Evolutionary conservation across 2,888 invertebrate species (phyloP).

Genomic region (Sminthurinus aureus): DNA sequence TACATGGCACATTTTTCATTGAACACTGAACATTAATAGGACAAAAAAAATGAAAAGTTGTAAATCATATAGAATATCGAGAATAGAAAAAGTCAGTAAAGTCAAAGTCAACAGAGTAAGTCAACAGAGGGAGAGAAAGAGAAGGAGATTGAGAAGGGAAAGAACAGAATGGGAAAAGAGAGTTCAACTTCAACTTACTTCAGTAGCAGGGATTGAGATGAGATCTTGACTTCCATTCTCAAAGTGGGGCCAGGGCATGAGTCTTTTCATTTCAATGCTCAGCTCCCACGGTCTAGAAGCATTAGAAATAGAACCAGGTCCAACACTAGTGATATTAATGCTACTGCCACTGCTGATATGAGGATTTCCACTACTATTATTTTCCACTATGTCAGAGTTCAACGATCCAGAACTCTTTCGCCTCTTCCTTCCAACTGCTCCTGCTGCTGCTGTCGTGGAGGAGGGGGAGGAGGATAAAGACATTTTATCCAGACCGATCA

Average conservation of each 20-base stretch:
- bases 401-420: slow-evolving; percentile 36
- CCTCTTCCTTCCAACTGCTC: background rate
- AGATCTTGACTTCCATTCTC: slow-evolving; percentile 62
- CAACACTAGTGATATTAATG: background rate
- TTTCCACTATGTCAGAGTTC: slow-evolving; percentile 30
- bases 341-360: background rate
- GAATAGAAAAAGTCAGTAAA: no score
- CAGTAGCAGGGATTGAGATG: slow-evolving; percentile 61
- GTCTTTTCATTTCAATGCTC: slow-evolving; percentile 59
- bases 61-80: no score
- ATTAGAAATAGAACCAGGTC: background rate
- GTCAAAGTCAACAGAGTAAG: no score
- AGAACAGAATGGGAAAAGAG: background rate
- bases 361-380: background rate
- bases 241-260: slow-evolving; percentile 62
- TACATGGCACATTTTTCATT: no score
- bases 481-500: background rate
- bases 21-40: no score
- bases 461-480: background rate
- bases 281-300: slow-evolving; percentile 60
- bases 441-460: background rate
- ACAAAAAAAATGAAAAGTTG: no score
- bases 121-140: background rate
- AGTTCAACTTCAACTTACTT: slow-evolving; percentile 52
- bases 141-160: background rate